Evolutionary conservation across 2,113 vertebrate genomes (phyloP).

Genomic region (Ginglymostoma cirratum): DNA sequence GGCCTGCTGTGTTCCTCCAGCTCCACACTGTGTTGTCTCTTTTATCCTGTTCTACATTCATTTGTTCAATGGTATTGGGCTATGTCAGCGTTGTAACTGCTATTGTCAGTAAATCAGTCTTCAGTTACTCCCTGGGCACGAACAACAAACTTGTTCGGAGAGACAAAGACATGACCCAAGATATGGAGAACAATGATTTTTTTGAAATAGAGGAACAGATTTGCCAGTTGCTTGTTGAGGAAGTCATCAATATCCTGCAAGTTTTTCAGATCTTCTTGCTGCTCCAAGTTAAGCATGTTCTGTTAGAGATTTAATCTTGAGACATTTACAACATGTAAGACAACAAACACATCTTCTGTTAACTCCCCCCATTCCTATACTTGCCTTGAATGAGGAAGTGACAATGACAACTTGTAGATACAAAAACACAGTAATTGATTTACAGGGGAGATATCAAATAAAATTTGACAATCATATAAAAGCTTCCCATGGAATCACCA

Average conservation of each 20-base stretch:
- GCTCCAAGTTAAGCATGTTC: background rate
- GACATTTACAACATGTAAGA: background rate
- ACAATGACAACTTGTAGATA: background rate
- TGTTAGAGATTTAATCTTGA: background rate
- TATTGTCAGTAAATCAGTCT: background rate
- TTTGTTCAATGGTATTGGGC: background rate
- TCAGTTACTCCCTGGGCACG: background rate
- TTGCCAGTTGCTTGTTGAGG: background rate
- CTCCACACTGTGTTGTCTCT: background rate
- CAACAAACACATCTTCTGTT: too few species aligned
- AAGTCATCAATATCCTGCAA: background rate
- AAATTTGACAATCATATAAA: background rate
- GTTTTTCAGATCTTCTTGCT: background rate
- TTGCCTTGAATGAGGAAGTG: background rate
- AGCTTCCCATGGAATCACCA: background rate
- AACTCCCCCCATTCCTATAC: background rate
- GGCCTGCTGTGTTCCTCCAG: too few species aligned
- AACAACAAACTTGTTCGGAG: background rate
- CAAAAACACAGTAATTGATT: background rate
- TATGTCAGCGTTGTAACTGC: background rate
- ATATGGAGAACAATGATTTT: background rate
- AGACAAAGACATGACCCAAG: background rate
- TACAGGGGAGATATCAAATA: background rate
- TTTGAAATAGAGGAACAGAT: background rate
- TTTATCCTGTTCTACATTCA: background rate